Evolutionary conservation across 1,140 invertebrate species (phyloP).

Genomic region (Psilanteris sp.): DNA sequence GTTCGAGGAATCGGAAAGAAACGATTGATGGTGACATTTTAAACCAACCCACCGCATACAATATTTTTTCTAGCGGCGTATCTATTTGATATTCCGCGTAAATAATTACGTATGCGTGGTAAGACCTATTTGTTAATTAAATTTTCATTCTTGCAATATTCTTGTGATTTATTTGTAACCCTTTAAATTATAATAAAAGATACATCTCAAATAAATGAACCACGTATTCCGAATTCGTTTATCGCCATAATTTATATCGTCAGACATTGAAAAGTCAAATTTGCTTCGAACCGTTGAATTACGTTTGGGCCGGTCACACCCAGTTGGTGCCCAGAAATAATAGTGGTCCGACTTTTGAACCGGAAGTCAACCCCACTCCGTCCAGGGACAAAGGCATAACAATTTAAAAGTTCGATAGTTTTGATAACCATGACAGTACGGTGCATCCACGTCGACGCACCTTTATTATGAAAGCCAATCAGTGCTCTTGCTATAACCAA

Average conservation of each 20-base stretch:
- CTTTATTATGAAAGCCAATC: conserved; percentile 47
- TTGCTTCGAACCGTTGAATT: conserved; percentile 57
- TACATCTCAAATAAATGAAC: conserved; percentile 7
- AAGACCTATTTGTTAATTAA: conserved; percentile 30
- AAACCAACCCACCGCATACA: conserved; percentile 49
- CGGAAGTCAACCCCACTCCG: conserved; percentile 71
- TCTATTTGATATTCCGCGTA: conserved; percentile 45
- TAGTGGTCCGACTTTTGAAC: conserved; percentile 62
- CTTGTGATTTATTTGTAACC: neutral
- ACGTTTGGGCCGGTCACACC: conserved; percentile 70
- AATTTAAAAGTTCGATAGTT: conserved; percentile 67
- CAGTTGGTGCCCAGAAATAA: conserved; percentile 70
- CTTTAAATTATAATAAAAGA: neutral
- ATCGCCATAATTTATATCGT: conserved; percentile 56
- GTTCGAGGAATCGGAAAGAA: conserved; percentile 63
- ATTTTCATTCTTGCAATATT: conserved; percentile 16
- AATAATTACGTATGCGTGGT: conserved; percentile 36
- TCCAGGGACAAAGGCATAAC: conserved; percentile 32
- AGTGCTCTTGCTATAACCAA: conserved; percentile 53
- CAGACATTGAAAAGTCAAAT: conserved; percentile 61
- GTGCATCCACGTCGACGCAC: conserved; percentile 28
- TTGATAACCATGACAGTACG: conserved; percentile 59
- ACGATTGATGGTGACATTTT: conserved; percentile 63
- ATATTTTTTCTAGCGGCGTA: conserved; percentile 39
- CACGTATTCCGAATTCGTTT: conserved; percentile 54